phyloP scores from a whole-genome alignment of 2,888 invertebrate genomes.

The Melolontha melolontha region DNA sequence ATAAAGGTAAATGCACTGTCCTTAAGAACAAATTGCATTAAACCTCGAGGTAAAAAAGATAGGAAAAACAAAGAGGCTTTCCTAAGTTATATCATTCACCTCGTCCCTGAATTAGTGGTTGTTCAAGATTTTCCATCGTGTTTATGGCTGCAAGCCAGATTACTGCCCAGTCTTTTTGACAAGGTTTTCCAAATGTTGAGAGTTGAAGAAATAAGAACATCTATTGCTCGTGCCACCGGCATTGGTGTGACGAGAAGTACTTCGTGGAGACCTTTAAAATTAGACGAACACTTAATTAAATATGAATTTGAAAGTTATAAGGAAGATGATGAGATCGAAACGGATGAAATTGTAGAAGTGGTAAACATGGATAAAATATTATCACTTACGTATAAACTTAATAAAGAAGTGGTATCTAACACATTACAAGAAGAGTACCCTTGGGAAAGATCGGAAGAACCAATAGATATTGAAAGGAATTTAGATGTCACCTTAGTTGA shows the following conservation, averaged over 20 bases:
- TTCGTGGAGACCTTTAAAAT: conserved; percentile 58
- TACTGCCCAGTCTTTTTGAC: conserved; percentile 87
- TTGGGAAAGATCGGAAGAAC: conserved; percentile 71
- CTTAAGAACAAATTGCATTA: conserved; percentile 71
- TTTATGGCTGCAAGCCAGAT: conserved; percentile 87
- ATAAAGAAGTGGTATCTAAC: conserved; percentile 62
- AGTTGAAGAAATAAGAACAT: conserved; percentile 77
- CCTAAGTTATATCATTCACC: conserved; percentile 74
- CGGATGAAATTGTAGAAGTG: conserved; percentile 32
- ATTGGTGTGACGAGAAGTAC: conserved; percentile 57
- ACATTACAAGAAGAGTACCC: conserved; percentile 66
- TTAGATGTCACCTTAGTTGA: conserved; percentile 74
- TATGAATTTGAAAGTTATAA: conserved; percentile 49
- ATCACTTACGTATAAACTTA: conserved; percentile 62
- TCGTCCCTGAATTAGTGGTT: conserved; percentile 90
- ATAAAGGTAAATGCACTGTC: conserved; percentile 82
- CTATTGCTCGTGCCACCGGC: conserved; percentile 67
- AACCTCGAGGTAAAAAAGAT: conserved; percentile 64
- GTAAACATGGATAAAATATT: conserved; percentile 26
- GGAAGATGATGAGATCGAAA: conserved; percentile 37
- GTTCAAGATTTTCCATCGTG: conserved; percentile 78
- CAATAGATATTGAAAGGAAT: conserved; percentile 75
- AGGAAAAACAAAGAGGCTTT: conserved; percentile 65
- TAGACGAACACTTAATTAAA: conserved; percentile 56
- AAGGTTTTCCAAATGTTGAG: conserved; percentile 77